Percentiles rank a stretch among this genome's conserved stretches.
phyloP scores from a whole-genome alignment of 2,797 vertebrate genomes.

The Anguilla megastoma region DNA sequence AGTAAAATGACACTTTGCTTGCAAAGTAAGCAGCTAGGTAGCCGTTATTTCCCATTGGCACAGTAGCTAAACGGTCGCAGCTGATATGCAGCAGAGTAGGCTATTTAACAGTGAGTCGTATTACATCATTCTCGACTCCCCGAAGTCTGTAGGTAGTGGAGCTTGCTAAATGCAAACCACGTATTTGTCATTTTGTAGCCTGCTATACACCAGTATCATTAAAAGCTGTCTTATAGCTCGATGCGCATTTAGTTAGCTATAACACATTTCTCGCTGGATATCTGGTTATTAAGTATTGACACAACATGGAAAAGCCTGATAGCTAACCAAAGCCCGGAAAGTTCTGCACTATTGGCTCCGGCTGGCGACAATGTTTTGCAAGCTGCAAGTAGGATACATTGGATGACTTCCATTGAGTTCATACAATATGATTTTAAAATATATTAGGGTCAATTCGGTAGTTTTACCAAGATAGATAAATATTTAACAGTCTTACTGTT shows the following conservation, averaged over 20 bases:
- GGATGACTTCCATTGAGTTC: neutral
- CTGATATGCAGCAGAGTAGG: neutral
- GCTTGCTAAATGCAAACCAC: neutral
- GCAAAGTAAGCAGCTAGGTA: neutral
- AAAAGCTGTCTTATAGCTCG: neutral
- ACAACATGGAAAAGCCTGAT: neutral
- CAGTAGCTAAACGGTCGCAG: neutral
- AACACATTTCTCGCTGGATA: neutral
- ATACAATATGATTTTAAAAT: neutral
- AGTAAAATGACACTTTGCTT: neutral
- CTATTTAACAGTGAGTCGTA: neutral
- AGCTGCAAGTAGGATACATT: neutral
- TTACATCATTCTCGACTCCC: slow-evolving; percentile 22
- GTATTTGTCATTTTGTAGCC: neutral
- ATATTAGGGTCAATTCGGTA: neutral
- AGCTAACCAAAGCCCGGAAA: slow-evolving; percentile 7
- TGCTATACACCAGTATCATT: neutral
- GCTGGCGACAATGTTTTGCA: neutral
- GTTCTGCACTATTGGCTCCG: neutral
- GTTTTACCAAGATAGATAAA: neutral
- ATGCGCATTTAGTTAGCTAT: neutral
- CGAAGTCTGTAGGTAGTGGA: neutral
- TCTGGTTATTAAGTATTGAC: neutral
- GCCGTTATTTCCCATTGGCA: too few relatives aligned
- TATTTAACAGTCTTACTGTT: neutral